Conservation (phyloP, 2,888 invertebrate species). For the Acleris literana region DNA sequence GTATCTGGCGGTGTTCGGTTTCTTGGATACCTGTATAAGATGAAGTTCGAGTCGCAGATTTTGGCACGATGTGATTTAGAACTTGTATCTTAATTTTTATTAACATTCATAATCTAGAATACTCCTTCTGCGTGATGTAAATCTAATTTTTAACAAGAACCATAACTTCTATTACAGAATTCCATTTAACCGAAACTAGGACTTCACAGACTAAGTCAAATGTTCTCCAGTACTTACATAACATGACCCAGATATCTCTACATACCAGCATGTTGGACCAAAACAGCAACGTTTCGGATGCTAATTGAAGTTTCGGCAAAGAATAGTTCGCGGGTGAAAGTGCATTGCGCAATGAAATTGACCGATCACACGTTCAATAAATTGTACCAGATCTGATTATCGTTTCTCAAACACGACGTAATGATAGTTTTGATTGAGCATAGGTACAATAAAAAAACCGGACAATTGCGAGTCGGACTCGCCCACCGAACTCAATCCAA, state of each 20-base stretch:
- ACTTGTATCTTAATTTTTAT: too few species aligned
- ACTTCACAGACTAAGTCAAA: slow-evolving; percentile 17
- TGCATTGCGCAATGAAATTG: slow-evolving; percentile 59
- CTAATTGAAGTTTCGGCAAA: slow-evolving; percentile 71
- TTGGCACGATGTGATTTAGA: not conserved
- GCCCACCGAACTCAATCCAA: too few species aligned
- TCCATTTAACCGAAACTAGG: slow-evolving; percentile 6
- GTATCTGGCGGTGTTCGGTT: slow-evolving; percentile 19
- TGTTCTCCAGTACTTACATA: slow-evolving; percentile 33
- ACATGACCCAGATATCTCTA: slow-evolving; percentile 33
- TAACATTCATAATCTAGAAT: too few species aligned
- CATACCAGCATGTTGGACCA: slow-evolving; percentile 39
- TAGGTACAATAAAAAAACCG: not conserved
- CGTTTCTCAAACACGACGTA: slow-evolving; percentile 19
- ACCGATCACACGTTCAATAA: slow-evolving; percentile 52
- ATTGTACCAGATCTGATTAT: slow-evolving; percentile 28
- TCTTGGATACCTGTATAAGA: slow-evolving; percentile 7
- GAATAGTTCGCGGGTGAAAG: slow-evolving; percentile 66
- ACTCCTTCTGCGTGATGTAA: too few species aligned
- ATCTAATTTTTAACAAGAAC: too few species aligned
- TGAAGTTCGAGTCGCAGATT: slow-evolving; percentile 18
- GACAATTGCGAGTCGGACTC: too few species aligned
- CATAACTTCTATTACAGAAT: not conserved
- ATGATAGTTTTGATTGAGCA: not conserved
- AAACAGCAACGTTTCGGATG: slow-evolving; percentile 60